Evolutionary conservation across 2,113 vertebrate genomes (phyloP).

Genomic region (Channa maculata): DNA sequence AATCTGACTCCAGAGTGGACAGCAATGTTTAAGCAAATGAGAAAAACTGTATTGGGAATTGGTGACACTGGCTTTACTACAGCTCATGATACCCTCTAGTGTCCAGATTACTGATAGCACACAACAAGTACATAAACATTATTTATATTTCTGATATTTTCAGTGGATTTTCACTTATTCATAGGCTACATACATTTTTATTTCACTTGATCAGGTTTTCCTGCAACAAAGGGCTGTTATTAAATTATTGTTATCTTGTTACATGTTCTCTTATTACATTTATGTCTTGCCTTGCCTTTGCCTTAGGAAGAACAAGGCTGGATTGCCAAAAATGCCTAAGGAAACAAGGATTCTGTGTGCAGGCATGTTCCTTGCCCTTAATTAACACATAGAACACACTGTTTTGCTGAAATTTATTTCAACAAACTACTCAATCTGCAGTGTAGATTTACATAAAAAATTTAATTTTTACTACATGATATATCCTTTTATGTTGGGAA

Average conservation of each 20-base stretch:
- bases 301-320: too few relatives aligned
- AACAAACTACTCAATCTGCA: background rate
- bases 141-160: background rate
- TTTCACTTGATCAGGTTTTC: too few relatives aligned
- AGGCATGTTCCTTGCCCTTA: background rate
- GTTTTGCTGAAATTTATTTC: background rate
- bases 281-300: too few relatives aligned
- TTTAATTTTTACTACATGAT: background rate
- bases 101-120: background rate
- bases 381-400: background rate
- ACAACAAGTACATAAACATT: background rate
- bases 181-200: too few relatives aligned
- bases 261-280: too few relatives aligned
- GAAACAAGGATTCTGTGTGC: background rate
- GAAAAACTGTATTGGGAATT: background rate
- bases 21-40: too few relatives aligned
- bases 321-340: background rate
- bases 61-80: background rate
- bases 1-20: too few relatives aligned
- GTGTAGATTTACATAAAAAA: background rate
- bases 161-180: background rate
- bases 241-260: too few relatives aligned
- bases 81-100: slow-evolving; percentile 17
- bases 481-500: slow-evolving; percentile 58
- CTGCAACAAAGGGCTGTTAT: too few relatives aligned